These are phyloP conservation scores for Drosophila melanosoma DNA, from an alignment of 2,888 invertebrate genomes.

Conservation along the genomic window DNA sequence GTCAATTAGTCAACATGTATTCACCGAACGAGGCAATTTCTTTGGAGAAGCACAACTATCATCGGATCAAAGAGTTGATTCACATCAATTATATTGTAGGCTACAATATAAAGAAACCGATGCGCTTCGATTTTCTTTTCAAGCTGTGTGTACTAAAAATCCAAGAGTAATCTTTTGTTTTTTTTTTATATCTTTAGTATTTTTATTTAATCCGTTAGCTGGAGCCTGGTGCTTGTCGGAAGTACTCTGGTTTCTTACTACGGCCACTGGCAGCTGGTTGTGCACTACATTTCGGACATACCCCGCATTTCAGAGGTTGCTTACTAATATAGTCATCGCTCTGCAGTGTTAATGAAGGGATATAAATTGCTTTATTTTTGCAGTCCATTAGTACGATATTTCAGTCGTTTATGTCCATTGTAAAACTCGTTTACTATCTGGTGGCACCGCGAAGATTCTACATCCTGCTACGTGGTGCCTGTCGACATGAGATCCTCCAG, in stretches of 20 bases:
- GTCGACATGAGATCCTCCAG: slow-evolving; percentile 65
- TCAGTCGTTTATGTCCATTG: slow-evolving; percentile 58
- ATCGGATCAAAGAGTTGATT: slow-evolving; percentile 67
- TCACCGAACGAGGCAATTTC: slow-evolving; percentile 46
- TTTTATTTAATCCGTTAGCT: slow-evolving; percentile 36
- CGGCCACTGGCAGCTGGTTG: slow-evolving; percentile 65
- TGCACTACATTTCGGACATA: slow-evolving; percentile 58
- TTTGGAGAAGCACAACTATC: slow-evolving; percentile 63
- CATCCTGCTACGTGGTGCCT: slow-evolving; percentile 55
- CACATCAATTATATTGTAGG: slow-evolving; percentile 63
- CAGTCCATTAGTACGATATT: slow-evolving; percentile 67
- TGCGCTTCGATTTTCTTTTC: slow-evolving; percentile 47
- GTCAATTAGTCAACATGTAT: slow-evolving; percentile 72
- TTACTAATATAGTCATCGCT: background rate
- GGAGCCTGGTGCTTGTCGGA: slow-evolving; percentile 62
- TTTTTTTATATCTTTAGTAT: background rate
- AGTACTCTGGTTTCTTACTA: slow-evolving; percentile 61
- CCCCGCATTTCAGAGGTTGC: slow-evolving; percentile 70
- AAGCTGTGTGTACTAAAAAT: slow-evolving; percentile 51
- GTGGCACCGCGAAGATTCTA: slow-evolving; percentile 65
- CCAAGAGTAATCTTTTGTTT: background rate
- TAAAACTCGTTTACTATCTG: slow-evolving; percentile 72
- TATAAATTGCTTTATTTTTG: slow-evolving; percentile 36
- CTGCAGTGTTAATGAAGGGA: slow-evolving; percentile 16
- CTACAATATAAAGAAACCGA: slow-evolving; percentile 67